Base-by-base conservation (phyloP, 1,140 invertebrate species). In the Macrobrachium nipponense region DNA sequence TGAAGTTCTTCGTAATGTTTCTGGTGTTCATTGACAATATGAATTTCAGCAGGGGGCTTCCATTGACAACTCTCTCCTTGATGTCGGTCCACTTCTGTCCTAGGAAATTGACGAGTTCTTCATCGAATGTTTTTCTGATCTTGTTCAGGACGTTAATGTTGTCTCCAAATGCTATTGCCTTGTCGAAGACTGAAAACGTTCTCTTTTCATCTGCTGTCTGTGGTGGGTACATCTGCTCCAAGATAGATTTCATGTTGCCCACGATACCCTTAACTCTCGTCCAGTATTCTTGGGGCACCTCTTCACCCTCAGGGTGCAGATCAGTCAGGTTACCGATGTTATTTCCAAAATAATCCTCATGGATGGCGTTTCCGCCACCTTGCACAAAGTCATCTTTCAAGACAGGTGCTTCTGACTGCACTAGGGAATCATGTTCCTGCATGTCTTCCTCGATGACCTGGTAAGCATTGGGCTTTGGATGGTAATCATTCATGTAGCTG, bases 241-340 rank as follows among this genome's bases (percentile, higher is more conserved):
- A 60, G 78, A 86, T 86, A 14, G 84, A 86, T 59, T 80, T 86
- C 84, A 86, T 86, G 68, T 86, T 86, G 4, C 70, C 84, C 17
- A 80, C 68, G 17, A 86, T 86, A 10, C 84, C 62, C 59, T 86
- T 86, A 4, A 86, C 61, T 68, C 84, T 80, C 62, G 75, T 43
- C 84, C 84, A 86, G 68, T 86, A 66, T 17, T 79, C 77, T 58
- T 86, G 75, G 6, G 23, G 64, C 5, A 43, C 80, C 14, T 80
- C 36, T 12, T 27, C 36, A 5, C 62, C 60, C 44, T 17, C 20
- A 15, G 4, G 5, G 5, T 15, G 58, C 70, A 27, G 15, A 51
- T 14, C 20, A 14, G 51, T 75, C 59, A 43, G n/a, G 8, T 60
- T 72, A 0, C n/a, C 58, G 10, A 12, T 5, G 43, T 18, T 12